Evolutionary conservation across 2,888 invertebrate species (phyloP).

Genomic region (Abrostola triplasia): DNA sequence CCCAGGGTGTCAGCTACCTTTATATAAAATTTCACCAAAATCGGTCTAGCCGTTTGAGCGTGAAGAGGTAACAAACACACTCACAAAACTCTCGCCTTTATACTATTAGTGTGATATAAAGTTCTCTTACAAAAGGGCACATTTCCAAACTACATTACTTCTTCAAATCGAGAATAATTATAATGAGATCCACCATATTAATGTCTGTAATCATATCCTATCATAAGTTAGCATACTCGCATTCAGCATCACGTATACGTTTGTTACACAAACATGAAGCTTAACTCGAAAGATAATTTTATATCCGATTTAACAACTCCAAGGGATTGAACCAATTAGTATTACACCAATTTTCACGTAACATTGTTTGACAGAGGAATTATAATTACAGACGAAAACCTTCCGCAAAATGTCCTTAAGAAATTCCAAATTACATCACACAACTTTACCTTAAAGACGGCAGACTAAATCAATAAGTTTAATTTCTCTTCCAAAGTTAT

Average conservation of each 20-base stretch:
- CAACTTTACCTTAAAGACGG: constrained; percentile 58
- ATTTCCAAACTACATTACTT: too few species aligned
- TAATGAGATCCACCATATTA: too few species aligned
- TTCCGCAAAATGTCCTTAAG: constrained; percentile 58
- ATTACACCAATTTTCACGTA: constrained; percentile 46
- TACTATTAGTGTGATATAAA: too few species aligned
- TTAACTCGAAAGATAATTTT: constrained; percentile 36
- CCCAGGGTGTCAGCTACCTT: too few species aligned
- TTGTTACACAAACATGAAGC: constrained; percentile 11
- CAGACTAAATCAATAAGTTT: constrained; percentile 62
- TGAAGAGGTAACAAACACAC: too few species aligned
- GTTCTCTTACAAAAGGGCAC: too few species aligned
- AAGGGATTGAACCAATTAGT: constrained; percentile 45
- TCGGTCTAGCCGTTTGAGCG: too few species aligned
- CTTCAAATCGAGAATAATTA: too few species aligned
- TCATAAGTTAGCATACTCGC: neutral
- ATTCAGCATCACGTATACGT: neutral
- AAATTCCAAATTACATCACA: constrained; percentile 64
- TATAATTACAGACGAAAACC: constrained; percentile 56
- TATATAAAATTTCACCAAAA: too few species aligned
- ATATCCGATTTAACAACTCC: constrained; percentile 39
- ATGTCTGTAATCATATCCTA: too few species aligned
- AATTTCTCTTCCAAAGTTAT: constrained; percentile 57
- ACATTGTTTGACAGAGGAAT: constrained; percentile 55
- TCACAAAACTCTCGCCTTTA: too few species aligned